Base-by-base conservation (phyloP, 2,113 vertebrate species). In the Peromyscus californicus region DNA sequence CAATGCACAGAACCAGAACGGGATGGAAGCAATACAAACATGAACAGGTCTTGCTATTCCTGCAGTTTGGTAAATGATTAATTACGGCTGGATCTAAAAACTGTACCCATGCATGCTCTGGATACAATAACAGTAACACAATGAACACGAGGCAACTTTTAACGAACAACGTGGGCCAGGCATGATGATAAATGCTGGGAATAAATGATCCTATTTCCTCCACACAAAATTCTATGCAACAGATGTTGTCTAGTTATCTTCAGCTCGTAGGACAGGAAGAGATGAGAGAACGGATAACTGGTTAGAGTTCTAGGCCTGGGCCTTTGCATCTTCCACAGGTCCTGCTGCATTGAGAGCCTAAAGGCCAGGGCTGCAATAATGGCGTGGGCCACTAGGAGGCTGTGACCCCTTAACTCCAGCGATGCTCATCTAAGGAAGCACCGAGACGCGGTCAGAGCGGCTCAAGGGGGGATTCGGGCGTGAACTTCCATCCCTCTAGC, bases 21-120 rank as follows among this genome's bases (percentile, higher is more conserved):
- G 33, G 84, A 70, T 7, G 15, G 67, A 88, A 22, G 42, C 59
- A 69, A 89, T 42, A n/a, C 33, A 75, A 96, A 95, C 82, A 70
- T 3, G 5, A 86, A 54, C 3, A 91, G 70, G 51, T 7, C 59
- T 39, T 54, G 39, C 36, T 90, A 74, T 94, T 5, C 3, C 83
- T 45, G 17, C 54, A 89, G n/a, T 76, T 17, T 4, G 26, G 61
- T 8, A 89, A 88, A 75, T 29, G 48, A 89, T 33, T 59, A 63
- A 45, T 59, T n/a, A n/a, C 26, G n/a, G n/a, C 65, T 26, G 8
- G 16, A 29, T 24, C 57, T 80, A 59, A 93, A 65, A 1, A 95
- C 57, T 76, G 33, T 91, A 4, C 22, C 31, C 39, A 51, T n/a
- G 36, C 59, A 78, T 42, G 57, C 24, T 93, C 51, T 59, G 15